A percentile compares a stretch with the other conserved stretches of the same genome.
These are phyloP conservation scores for Varanus komodoensis DNA, from an alignment of 2,113 vertebrate genomes.

Conservation along the genomic window DNA sequence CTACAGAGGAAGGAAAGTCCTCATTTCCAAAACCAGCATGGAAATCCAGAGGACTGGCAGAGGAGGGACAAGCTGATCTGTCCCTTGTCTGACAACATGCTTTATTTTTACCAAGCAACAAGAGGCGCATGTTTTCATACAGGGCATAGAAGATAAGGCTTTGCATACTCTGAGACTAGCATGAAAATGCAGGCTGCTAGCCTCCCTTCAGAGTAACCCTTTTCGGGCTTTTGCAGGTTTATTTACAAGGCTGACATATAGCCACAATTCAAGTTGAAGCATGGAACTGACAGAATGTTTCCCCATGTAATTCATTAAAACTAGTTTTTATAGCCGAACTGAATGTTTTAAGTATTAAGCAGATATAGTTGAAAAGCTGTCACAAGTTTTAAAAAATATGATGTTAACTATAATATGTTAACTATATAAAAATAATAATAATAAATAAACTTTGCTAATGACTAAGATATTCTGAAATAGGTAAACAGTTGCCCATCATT, in stretches of 20 bases:
- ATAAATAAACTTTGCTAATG: neutral
- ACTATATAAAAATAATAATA: too few species aligned
- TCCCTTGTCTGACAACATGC: neutral
- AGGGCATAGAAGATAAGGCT: neutral
- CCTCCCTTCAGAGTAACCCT: too few species aligned
- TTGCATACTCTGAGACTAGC: neutral
- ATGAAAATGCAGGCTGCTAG: neutral
- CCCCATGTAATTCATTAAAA: conserved; percentile 60
- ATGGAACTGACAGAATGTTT: conserved; percentile 48
- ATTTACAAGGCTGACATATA: neutral
- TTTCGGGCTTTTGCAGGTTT: neutral
- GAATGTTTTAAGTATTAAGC: neutral
- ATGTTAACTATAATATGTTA: neutral
- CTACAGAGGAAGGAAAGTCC: too few species aligned
- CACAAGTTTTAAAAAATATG: neutral
- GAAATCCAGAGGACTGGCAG: too few species aligned
- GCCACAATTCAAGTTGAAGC: neutral
- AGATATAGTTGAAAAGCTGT: neutral
- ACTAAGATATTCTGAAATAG: neutral
- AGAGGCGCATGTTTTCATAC: neutral
- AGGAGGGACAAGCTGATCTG: too few species aligned
- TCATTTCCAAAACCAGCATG: too few species aligned
- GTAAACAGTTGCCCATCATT: neutral
- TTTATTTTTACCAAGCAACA: neutral
- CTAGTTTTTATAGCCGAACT: conserved; percentile 47